Conservation (phyloP, 2,888 invertebrate genomes). For the Exephanes ischioxanthus region DNA sequence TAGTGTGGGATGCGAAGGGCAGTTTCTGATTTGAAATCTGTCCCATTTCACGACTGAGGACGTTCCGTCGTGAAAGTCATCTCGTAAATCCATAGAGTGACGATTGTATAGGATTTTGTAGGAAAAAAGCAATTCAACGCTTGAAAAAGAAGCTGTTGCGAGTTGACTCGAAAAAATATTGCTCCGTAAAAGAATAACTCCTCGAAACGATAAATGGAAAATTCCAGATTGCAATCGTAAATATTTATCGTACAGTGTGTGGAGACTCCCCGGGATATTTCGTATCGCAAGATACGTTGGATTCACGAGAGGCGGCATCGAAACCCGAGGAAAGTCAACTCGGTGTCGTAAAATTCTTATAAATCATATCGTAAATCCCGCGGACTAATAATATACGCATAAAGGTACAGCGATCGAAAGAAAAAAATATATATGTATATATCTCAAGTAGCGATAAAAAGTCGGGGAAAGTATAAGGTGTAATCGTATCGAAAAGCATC, state of each 20-base stretch:
- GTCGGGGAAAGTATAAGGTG: constrained; percentile 38
- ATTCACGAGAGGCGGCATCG: background rate
- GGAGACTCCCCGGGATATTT: constrained; percentile 12
- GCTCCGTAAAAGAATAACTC: constrained; percentile 2
- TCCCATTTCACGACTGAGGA: constrained; percentile 28
- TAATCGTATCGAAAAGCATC: constrained; percentile 49
- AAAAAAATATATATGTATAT: background rate
- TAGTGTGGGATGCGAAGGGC: constrained; percentile 7
- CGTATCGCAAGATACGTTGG: background rate
- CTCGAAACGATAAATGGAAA: constrained; percentile 10
- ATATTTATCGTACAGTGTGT: constrained; percentile 31
- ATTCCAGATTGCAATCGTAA: constrained; percentile 7
- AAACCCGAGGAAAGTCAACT: constrained; percentile 33
- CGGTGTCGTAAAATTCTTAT: constrained; percentile 56
- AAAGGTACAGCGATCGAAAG: constrained; percentile 19
- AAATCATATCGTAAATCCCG: constrained; percentile 57
- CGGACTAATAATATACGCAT: constrained; percentile 52
- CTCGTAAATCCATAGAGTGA: background rate
- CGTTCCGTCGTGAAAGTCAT: constrained; percentile 8
- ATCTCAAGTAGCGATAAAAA: constrained; percentile 3
- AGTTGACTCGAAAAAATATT: background rate
- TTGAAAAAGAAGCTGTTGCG: background rate
- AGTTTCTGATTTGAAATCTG: constrained; percentile 26
- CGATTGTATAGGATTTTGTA: background rate
- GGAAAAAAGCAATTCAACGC: background rate